These are phyloP conservation scores for Drymonia ruficornis DNA, from an alignment of 2,888 invertebrate species.

Conservation along the genomic window DNA sequence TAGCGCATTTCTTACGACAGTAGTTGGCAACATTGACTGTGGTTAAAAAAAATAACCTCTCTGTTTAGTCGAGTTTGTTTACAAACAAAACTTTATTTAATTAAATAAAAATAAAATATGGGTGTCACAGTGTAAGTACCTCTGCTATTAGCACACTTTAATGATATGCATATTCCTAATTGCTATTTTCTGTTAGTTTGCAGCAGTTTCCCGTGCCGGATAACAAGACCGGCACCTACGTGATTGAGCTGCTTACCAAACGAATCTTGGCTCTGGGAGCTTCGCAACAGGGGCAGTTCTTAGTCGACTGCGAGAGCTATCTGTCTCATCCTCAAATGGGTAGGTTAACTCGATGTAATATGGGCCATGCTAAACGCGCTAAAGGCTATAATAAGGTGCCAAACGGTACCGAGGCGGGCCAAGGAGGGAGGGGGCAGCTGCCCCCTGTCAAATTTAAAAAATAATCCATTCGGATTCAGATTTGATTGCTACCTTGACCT, in stretches of 20 bases:
- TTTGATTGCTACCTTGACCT: too few species aligned
- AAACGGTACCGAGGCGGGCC: too few species aligned
- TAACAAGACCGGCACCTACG: slow-evolving; percentile 95
- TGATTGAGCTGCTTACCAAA: slow-evolving; percentile 94
- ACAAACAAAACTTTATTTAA: slow-evolving; percentile 10
- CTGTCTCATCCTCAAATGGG: slow-evolving; percentile 90
- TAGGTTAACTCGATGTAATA: slow-evolving; percentile 42
- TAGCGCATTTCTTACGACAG: too few species aligned
- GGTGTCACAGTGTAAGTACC: slow-evolving; percentile 86
- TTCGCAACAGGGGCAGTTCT: slow-evolving; percentile 93
- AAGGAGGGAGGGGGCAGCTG: too few species aligned
- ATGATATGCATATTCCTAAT: background rate
- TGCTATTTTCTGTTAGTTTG: slow-evolving; percentile 77
- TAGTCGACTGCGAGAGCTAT: slow-evolving; percentile 98
- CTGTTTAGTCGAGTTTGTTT: slow-evolving; percentile 8
- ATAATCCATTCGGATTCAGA: too few species aligned
- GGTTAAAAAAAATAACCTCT: background rate
- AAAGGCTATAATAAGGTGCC: too few species aligned
- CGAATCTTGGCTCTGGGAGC: slow-evolving; percentile 94
- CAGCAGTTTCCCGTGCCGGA: slow-evolving; percentile 95
- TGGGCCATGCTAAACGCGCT: background rate
- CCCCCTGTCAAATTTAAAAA: too few species aligned
- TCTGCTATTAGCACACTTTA: background rate
- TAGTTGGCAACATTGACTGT: too few species aligned
- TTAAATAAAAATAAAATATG: too few species aligned